Evolutionary conservation across 2,113 vertebrate genomes (phyloP).

Genomic region (Odocoileus hemionus): DNA sequence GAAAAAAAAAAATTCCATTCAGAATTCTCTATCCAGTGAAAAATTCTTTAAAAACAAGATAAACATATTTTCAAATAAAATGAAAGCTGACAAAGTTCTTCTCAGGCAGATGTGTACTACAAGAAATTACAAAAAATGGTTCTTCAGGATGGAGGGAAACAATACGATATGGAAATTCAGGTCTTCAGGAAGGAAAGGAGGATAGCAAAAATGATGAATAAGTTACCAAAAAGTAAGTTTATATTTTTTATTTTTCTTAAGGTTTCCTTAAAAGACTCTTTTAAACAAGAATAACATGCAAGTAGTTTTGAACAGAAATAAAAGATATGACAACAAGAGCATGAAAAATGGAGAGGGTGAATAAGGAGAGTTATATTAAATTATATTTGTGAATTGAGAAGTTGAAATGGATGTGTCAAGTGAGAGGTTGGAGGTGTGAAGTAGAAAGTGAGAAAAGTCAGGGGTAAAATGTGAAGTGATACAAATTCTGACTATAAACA

Average conservation of each 20-base stretch:
- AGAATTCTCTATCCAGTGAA: neutral
- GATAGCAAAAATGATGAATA: neutral
- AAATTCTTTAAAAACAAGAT: neutral
- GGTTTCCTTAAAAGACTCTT: slow-evolving; percentile 19
- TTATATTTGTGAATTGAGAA: neutral
- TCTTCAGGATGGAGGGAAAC: neutral
- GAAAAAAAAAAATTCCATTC: neutral
- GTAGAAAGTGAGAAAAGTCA: neutral
- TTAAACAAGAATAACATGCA: neutral
- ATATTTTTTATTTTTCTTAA: neutral
- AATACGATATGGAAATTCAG: neutral
- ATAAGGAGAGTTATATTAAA: neutral
- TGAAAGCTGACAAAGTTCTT: neutral
- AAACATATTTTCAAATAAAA: neutral
- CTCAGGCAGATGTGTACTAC: neutral
- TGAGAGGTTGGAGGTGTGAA: neutral
- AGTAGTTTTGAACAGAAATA: neutral
- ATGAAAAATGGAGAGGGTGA: neutral
- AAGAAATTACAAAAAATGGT: neutral
- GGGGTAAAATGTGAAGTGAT: neutral
- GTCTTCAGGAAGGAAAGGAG: neutral
- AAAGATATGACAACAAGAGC: neutral
- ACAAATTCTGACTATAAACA: neutral
- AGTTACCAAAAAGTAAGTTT: neutral
- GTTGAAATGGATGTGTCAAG: neutral